A percentile compares a stretch with the other conserved stretches of the same genome.
Conservation (phyloP, 2,888 invertebrate genomes). For the Eucera pruinosa region DNA sequence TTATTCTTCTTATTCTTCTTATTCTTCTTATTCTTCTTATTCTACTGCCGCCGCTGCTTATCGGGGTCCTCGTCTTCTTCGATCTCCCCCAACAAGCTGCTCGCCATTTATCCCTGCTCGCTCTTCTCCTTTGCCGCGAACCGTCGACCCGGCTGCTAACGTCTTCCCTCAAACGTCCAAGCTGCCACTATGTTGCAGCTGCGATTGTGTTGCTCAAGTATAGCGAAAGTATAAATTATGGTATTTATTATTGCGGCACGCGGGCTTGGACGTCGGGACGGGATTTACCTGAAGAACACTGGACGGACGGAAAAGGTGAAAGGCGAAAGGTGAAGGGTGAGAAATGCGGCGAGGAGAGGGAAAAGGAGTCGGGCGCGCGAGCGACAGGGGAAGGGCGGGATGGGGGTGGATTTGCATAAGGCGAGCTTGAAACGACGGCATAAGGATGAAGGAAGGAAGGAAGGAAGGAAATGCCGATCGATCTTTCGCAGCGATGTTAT, state of each 20-base stretch:
- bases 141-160: too few species aligned
- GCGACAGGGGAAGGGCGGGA: too few species aligned
- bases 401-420: slow-evolving; percentile 69
- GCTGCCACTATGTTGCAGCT: too few species aligned
- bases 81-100: slow-evolving; percentile 34
- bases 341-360: not conserved
- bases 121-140: not conserved
- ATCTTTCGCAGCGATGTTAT: slow-evolving; percentile 70
- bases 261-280: slow-evolving; percentile 19
- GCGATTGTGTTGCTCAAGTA: too few species aligned
- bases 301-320: slow-evolving; percentile 1
- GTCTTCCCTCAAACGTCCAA: too few species aligned
- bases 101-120: slow-evolving; percentile 46
- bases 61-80: slow-evolving; percentile 24
- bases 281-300: slow-evolving; percentile 34
- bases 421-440: slow-evolving; percentile 68
- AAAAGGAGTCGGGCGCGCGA: not conserved
- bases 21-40: too few species aligned
- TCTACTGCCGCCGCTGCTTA: slow-evolving; percentile 27
- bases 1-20: too few species aligned
- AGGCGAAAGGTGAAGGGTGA: not conserved
- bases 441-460: slow-evolving; percentile 69
- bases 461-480: slow-evolving; percentile 76
- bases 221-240: too few species aligned
- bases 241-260: too few species aligned